A percentile compares a stretch with the other conserved stretches of the same genome.
These are phyloP conservation scores for Chaetorhynchus papuensis DNA, from an alignment of 2,113 vertebrate genomes.

Conservation along the genomic window DNA sequence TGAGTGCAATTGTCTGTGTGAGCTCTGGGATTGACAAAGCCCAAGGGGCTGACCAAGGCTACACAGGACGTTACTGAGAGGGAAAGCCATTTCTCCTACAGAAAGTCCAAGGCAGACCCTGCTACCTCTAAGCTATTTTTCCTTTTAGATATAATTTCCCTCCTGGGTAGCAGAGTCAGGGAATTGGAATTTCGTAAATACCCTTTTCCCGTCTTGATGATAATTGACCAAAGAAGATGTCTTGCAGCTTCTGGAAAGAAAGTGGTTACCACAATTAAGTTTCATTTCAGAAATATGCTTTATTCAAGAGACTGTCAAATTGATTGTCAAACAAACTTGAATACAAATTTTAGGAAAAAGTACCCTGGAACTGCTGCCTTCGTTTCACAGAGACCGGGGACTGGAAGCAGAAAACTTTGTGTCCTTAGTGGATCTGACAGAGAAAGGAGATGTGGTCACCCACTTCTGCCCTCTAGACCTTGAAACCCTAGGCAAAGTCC, in stretches of 20 bases:
- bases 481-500: background rate
- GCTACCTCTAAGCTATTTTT: background rate
- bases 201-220: background rate
- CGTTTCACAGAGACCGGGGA: background rate
- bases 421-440: background rate
- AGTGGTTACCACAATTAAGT: background rate
- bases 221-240: background rate
- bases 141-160: background rate
- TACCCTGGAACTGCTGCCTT: background rate
- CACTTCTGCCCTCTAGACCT: background rate
- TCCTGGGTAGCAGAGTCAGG: background rate
- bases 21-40: background rate
- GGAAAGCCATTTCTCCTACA: background rate
- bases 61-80: background rate
- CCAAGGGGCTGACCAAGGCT: background rate
- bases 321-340: background rate
- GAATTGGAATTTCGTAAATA: background rate
- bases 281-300: background rate
- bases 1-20: background rate
- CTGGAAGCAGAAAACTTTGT: background rate
- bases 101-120: background rate
- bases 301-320: background rate
- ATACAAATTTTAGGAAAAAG: background rate
- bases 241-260: background rate
- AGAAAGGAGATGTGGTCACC: background rate